Evolutionary conservation across 2,797 vertebrate genomes (phyloP).

Genomic region (Bucorvus abyssinicus): DNA sequence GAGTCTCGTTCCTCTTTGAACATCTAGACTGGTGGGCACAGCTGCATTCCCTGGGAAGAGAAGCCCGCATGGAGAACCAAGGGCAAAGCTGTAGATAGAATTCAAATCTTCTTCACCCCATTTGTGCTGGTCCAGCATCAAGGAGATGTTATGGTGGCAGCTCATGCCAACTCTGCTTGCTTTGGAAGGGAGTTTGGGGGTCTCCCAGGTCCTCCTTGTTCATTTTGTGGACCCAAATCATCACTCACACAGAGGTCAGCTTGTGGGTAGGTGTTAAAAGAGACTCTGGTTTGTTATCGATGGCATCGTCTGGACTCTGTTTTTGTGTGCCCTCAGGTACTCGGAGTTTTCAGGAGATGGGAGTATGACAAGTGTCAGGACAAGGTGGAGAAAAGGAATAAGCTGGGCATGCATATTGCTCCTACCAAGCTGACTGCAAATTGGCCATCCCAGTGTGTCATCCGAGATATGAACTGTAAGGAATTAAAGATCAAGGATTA

Average conservation of each 20-base stretch:
- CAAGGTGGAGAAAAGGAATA: neutral
- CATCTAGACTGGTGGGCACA: neutral
- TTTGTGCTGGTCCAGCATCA: fast-evolving
- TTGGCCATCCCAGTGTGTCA: neutral
- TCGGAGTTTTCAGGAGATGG: neutral
- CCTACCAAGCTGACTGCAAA: neutral
- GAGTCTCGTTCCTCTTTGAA: neutral
- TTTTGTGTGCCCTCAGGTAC: neutral
- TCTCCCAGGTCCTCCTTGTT: neutral
- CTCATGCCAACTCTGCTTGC: neutral
- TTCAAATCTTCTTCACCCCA: neutral
- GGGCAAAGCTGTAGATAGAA: neutral
- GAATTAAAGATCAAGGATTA: neutral
- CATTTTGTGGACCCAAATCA: neutral
- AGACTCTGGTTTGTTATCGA: neutral
- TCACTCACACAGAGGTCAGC: neutral
- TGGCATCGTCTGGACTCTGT: neutral
- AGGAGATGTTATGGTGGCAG: neutral
- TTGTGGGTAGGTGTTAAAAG: neutral
- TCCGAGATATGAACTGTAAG: neutral
- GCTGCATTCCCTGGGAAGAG: neutral
- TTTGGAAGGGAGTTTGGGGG: neutral
- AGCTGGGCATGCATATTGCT: neutral
- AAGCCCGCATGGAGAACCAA: neutral
- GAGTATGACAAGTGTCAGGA: neutral